Evolutionary conservation across 1,140 invertebrate species (phyloP).

Genomic region (Stratiolaelaps scimitus): DNA sequence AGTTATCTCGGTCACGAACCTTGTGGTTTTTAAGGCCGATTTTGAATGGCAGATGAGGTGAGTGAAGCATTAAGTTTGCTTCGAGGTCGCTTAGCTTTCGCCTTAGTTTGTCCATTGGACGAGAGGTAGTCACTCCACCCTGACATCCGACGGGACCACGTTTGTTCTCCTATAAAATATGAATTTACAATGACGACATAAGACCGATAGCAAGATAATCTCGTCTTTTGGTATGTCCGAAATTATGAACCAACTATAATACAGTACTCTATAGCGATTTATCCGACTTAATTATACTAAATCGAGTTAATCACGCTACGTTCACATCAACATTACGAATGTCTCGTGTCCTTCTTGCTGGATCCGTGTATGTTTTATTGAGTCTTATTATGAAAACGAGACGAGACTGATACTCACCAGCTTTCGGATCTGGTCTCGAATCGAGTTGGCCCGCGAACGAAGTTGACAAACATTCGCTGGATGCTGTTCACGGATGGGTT

Average conservation of each 20-base stretch:
- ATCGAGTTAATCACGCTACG: no score
- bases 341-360: not conserved
- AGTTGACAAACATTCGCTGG: slow-evolving; percentile 20
- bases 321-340: not conserved
- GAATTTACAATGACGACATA: no score
- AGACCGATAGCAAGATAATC: no score
- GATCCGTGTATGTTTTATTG: no score
- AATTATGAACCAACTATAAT: no score
- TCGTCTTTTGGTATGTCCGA: no score
- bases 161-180: slow-evolving; percentile 16
- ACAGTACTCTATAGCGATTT: no score
- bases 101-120: slow-evolving; percentile 65
- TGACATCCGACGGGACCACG: slow-evolving; percentile 24
- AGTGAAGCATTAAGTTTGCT: slow-evolving; percentile 71
- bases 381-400: not conserved
- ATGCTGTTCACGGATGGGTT: slow-evolving; percentile 26
- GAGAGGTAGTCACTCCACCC: slow-evolving; percentile 33
- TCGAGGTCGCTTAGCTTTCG: slow-evolving; percentile 78
- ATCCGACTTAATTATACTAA: no score
- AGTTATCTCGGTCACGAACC: slow-evolving; percentile 14
- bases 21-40: slow-evolving; percentile 51
- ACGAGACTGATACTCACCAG: not conserved
- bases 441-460: not conserved
- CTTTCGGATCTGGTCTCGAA: slow-evolving; percentile 27
- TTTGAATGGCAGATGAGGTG: slow-evolving; percentile 70